Evolutionary conservation across 2,888 invertebrate genomes (phyloP), one percentile per base, ranked within the genome.

Genomic region (Microdon myrmicae): DNA sequence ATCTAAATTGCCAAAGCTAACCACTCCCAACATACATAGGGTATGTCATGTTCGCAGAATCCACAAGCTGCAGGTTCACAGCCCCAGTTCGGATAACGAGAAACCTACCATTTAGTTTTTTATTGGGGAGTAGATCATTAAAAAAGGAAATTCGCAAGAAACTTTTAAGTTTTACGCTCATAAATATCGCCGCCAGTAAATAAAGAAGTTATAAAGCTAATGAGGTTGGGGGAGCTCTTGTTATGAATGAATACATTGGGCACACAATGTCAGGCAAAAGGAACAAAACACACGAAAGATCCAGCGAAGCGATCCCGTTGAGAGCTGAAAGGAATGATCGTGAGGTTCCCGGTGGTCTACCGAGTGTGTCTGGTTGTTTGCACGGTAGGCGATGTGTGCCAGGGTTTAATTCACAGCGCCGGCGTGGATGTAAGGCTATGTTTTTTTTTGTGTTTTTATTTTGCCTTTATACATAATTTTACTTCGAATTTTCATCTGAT

Each of bases 191-290:
- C n/a, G 61, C 41, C 61, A 56, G 56, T 48, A 49, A 61, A 61
- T 61, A 61, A 61, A 61, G 56, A 61, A 61, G 56, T 61, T 61
- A 56, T 49, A 61, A 56, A 44, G 55, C 56, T 49, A 61, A 61
- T 45, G 56, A 56, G 49, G 35, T 25, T 31, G 61, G 51, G 61
- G 45, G 49, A 49, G 56, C 55, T 55, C 49, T 61, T 49, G 54
- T 61, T 61, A 61, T 61, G 61, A 61, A 61, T 61, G 61, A 61
- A 61, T 61, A 56, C 61, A 61, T 61, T 61, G 61, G 55, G 61
- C 49, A 56, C 45, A 55, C 56, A 61, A 61, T 61, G 56, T 56
- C 49, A n/a, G n/a, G n/a, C 56, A 49, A 61, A 38, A 60, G 19
- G n/a, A n/a, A n/a, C 10, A 0, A 3, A 34, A 34, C 37, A 34